Evolutionary conservation across 30 jellyfish, hydroid and myxozoan species (phyloP).

Genomic region (Pelagia noctiluca): DNA sequence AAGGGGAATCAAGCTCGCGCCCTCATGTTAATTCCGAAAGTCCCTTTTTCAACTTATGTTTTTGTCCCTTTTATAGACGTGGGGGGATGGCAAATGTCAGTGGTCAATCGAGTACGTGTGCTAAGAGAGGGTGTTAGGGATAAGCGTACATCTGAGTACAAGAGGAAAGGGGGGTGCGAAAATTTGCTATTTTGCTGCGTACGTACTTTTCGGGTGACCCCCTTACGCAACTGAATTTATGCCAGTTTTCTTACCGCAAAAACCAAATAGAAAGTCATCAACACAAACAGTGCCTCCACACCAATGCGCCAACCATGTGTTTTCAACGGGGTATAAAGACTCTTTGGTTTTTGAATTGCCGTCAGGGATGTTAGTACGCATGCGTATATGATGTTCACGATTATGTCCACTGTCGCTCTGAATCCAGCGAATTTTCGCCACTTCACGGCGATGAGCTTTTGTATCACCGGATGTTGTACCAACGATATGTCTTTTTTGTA

Average conservation of each 20-base stretch:
- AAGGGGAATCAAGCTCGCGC: too few relatives aligned
- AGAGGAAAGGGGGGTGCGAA: too few relatives aligned
- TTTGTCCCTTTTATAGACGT: too few relatives aligned
- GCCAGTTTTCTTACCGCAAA: constrained; percentile 77
- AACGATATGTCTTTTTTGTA: constrained; percentile 55
- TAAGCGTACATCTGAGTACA: too few relatives aligned
- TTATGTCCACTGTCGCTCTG: constrained; percentile 55
- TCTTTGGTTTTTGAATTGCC: background rate
- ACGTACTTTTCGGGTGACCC: too few relatives aligned
- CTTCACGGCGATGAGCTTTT: constrained; percentile 79
- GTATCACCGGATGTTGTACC: constrained; percentile 80
- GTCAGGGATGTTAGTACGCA: constrained; percentile 71
- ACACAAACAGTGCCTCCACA: constrained; percentile 73
- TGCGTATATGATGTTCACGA: constrained; percentile 59
- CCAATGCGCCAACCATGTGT: constrained; percentile 77
- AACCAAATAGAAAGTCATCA: constrained; percentile 76
- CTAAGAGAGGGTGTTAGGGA: too few relatives aligned
- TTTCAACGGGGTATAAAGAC: constrained; percentile 48
- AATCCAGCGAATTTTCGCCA: constrained; percentile 81
- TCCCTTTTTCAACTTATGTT: too few relatives aligned
- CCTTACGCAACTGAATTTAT: too few relatives aligned
- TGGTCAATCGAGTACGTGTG: too few relatives aligned
- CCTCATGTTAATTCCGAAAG: too few relatives aligned
- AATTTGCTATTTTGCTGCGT: too few relatives aligned
- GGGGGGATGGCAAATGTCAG: too few relatives aligned